A percentile compares a stretch with the other conserved stretches of the same genome.
phyloP scores from a whole-genome alignment of 1,140 invertebrate species.

The Epicauta chinensis region DNA sequence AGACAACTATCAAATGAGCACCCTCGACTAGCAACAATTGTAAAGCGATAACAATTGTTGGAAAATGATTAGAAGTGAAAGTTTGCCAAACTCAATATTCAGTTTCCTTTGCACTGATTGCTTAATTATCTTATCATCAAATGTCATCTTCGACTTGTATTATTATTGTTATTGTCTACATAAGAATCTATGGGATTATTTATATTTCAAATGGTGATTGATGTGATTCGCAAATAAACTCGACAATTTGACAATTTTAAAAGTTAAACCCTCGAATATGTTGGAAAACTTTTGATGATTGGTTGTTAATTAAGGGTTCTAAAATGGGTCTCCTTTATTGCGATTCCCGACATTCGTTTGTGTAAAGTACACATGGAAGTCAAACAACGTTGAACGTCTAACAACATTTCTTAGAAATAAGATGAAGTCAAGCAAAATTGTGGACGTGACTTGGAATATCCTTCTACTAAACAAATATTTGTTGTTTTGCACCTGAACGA shows the following conservation, averaged over 20 bases:
- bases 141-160: not conserved
- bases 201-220: too few relatives aligned
- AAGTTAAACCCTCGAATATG: too few relatives aligned
- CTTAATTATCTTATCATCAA: conserved; percentile 6
- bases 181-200: too few relatives aligned
- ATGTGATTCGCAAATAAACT: too few relatives aligned
- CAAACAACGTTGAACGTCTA: conserved; percentile 9
- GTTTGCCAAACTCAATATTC: conserved; percentile 14
- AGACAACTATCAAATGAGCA: too few relatives aligned
- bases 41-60: conserved; percentile 8
- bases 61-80: not conserved
- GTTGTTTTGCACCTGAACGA: conserved; percentile 1
- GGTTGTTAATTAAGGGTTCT: too few relatives aligned
- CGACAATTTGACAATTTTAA: too few relatives aligned
- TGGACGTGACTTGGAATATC: conserved; percentile 13
- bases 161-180: too few relatives aligned
- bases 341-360: conserved; percentile 10
- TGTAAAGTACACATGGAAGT: conserved; percentile 12
- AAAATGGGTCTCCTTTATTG: not conserved
- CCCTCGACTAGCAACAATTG: not conserved
- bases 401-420: conserved; percentile 13
- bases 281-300: too few relatives aligned
- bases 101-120: conserved; percentile 5
- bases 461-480: conserved; percentile 9
- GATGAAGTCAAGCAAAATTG: conserved; percentile 15